Percentiles rank a stretch among this genome's conserved stretches.
Conservation (phyloP, 2,113 vertebrate genomes). For the Puffinus mauretanicus region DNA sequence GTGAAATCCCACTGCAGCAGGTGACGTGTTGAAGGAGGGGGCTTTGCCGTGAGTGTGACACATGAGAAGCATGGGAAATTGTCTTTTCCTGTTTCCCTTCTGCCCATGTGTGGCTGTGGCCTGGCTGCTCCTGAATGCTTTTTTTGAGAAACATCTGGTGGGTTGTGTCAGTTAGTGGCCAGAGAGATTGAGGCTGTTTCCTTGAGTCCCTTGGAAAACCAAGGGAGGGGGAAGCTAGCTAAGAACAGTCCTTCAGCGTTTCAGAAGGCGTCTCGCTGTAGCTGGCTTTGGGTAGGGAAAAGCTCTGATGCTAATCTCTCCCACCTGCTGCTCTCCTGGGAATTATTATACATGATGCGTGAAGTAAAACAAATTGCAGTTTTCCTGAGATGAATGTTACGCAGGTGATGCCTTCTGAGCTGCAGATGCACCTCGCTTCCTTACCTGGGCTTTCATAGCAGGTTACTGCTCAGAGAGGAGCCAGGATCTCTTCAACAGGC, state of each 20-base stretch:
- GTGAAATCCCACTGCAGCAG: not conserved
- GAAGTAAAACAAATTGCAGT: not conserved
- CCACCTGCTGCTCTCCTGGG: not conserved
- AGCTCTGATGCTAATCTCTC: not conserved
- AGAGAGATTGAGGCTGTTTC: not conserved
- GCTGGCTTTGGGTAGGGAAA: not conserved
- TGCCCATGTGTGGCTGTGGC: not conserved
- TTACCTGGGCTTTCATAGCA: not conserved
- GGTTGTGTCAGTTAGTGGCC: not conserved
- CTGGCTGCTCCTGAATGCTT: not conserved
- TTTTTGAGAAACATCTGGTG: not conserved
- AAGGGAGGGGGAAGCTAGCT: not conserved
- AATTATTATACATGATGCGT: not conserved
- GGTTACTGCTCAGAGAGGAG: not conserved
- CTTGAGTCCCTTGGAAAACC: not conserved
- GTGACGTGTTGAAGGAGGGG: not conserved
- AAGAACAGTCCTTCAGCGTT: not conserved
- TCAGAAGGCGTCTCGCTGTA: not conserved
- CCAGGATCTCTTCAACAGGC: not conserved
- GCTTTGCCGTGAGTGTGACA: not conserved
- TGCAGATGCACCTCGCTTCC: rapidly evolving
- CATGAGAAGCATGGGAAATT: not conserved
- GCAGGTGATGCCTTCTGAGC: not conserved
- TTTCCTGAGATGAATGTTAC: not conserved
- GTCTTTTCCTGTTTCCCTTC: not conserved